These are phyloP conservation scores for Zelostemma sp. DNA, from an alignment of 1,140 invertebrate genomes.

Conservation along the genomic window DNA sequence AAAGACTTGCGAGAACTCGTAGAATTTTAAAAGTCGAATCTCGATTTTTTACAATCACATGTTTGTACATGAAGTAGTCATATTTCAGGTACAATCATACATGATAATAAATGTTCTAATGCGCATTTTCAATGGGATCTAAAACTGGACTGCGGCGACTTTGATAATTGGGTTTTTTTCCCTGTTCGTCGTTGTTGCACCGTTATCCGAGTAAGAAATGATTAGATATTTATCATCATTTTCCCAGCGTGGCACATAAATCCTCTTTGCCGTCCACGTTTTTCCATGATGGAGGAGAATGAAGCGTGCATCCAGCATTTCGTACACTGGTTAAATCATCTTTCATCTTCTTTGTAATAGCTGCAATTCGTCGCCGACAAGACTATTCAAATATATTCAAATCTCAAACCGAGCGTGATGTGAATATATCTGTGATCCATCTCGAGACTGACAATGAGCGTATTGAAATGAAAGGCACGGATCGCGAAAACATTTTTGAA, in stretches of 20 bases:
- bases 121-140: too few species aligned
- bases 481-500: neutral
- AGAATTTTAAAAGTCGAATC: too few species aligned
- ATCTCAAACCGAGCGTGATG: neutral
- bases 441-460: neutral
- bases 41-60: too few species aligned
- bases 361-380: slow-evolving; percentile 3
- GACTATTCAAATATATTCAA: slow-evolving; percentile 5
- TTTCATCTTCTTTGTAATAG: neutral
- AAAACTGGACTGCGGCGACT: too few species aligned
- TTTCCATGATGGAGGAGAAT: neutral
- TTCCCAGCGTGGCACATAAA: neutral
- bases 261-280: neutral
- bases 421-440: neutral
- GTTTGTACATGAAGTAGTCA: too few species aligned
- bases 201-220: neutral
- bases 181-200: too few species aligned
- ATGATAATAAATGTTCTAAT: too few species aligned
- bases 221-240: neutral
- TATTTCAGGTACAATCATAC: too few species aligned
- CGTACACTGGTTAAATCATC: neutral
- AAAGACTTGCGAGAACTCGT: too few species aligned
- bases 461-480: slow-evolving; percentile 1
- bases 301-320: neutral
- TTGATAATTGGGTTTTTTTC: too few species aligned